Conservation (phyloP, 2,888 invertebrate genomes). For the Drosophila koepferae region DNA sequence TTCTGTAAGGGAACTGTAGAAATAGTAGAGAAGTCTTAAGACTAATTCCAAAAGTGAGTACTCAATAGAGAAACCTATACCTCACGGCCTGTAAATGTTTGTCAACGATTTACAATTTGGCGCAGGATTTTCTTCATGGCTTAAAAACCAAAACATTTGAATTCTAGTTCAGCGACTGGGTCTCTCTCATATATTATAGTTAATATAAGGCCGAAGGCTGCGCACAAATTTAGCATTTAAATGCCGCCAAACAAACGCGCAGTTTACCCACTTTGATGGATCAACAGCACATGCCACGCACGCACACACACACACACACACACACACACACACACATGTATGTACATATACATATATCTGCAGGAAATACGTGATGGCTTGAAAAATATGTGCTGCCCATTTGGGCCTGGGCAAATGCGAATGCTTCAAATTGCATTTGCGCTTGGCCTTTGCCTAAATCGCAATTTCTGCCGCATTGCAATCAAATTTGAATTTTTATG, state of each 20-base stretch:
- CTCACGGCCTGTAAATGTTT: no score
- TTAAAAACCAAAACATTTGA: neutral
- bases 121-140: no score
- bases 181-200: conserved; percentile 62
- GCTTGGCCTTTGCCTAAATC: conserved; percentile 63
- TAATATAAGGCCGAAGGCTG: conserved; percentile 74
- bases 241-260: conserved; percentile 24
- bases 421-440: conserved; percentile 18
- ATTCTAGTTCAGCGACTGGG: conserved; percentile 34
- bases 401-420: conserved; percentile 44
- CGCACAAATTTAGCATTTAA: conserved; percentile 46
- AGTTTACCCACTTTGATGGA: conserved; percentile 2
- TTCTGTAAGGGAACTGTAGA: no score
- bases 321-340: neutral
- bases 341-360: neutral
- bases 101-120: neutral
- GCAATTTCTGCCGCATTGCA: conserved; percentile 74
- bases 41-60: no score
- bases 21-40: no score
- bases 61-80: no score
- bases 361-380: conserved; percentile 10
- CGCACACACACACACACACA: neutral
- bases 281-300: conserved; percentile 10
- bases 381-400: conserved; percentile 32
- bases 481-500: conserved; percentile 80